phyloP scores from a whole-genome alignment of 2,113 vertebrate genomes.

The Poeciliopsis prolifica region DNA sequence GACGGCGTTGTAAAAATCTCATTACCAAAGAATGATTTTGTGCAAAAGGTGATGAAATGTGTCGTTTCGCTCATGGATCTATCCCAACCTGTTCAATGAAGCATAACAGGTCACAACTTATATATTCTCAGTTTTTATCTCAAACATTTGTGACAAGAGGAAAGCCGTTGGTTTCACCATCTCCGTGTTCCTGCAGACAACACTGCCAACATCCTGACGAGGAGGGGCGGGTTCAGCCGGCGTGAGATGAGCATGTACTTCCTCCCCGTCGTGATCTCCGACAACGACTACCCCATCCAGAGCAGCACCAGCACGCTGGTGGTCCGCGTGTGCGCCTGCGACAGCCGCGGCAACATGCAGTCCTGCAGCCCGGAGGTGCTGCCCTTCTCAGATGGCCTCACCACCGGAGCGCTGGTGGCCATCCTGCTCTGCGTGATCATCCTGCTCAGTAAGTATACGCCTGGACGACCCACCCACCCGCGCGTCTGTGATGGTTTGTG shows the following conservation, averaged over 20 bases:
- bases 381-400: conserved; percentile 89
- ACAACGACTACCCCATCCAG: conserved; percentile 94
- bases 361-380: conserved; percentile 88
- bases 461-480: neutral
- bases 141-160: neutral
- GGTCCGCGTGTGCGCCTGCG: conserved; percentile 88
- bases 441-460: conserved; percentile 86
- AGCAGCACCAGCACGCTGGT: conserved; percentile 92
- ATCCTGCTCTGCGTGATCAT: conserved; percentile 91
- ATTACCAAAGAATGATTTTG: no score
- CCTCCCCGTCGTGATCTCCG: conserved; percentile 93
- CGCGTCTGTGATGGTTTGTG: neutral
- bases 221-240: conserved; percentile 90
- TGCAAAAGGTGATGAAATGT: no score
- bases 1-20: no score
- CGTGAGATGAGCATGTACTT: conserved; percentile 91
- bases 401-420: conserved; percentile 88
- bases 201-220: conserved; percentile 94
- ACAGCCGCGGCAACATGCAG: conserved; percentile 89
- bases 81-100: no score
- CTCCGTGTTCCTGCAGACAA: conserved; percentile 83
- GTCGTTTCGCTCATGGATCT: no score
- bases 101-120: no score
- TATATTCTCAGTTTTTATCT: no score
- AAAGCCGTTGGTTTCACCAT: neutral